Conservation (phyloP, 2,797 vertebrate genomes). For the Botia kubotai region DNA sequence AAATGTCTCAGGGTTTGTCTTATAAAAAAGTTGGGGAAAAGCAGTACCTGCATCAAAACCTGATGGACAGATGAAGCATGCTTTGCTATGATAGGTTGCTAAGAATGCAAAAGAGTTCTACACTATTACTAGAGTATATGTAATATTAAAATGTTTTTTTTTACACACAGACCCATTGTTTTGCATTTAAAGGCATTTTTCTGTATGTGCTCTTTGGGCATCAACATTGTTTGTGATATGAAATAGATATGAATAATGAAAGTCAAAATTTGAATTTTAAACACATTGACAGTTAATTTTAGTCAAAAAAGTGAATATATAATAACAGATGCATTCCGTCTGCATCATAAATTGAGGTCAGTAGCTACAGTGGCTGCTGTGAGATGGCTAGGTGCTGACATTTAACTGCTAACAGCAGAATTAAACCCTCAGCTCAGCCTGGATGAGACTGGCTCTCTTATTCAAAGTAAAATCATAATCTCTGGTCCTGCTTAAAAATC, state of each 20-base stretch:
- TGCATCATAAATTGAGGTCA: constrained; percentile 77
- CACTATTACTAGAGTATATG: too few relatives aligned
- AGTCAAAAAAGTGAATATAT: constrained; percentile 55
- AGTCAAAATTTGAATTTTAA: constrained; percentile 45
- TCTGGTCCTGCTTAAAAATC: not conserved
- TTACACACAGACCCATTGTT: too few relatives aligned
- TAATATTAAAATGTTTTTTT: too few relatives aligned
- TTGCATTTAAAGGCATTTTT: too few relatives aligned
- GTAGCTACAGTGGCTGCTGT: constrained; percentile 73
- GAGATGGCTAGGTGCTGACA: constrained; percentile 73
- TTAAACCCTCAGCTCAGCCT: constrained; percentile 63
- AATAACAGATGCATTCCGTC: constrained; percentile 67
- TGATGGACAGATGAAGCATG: not conserved
- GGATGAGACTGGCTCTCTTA: constrained; percentile 73
- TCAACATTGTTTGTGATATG: too few relatives aligned
- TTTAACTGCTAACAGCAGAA: constrained; percentile 69
- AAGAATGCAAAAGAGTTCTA: too few relatives aligned
- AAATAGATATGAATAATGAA: constrained; percentile 18
- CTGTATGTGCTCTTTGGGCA: too few relatives aligned
- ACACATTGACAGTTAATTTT: constrained; percentile 53
- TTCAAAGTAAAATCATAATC: not conserved
- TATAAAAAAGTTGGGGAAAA: not conserved
- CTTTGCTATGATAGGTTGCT: too few relatives aligned
- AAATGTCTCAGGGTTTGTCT: constrained; percentile 3
- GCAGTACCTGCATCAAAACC: not conserved